Conservation (phyloP, 2,888 invertebrate genomes). For the Lasius fuliginosus region DNA sequence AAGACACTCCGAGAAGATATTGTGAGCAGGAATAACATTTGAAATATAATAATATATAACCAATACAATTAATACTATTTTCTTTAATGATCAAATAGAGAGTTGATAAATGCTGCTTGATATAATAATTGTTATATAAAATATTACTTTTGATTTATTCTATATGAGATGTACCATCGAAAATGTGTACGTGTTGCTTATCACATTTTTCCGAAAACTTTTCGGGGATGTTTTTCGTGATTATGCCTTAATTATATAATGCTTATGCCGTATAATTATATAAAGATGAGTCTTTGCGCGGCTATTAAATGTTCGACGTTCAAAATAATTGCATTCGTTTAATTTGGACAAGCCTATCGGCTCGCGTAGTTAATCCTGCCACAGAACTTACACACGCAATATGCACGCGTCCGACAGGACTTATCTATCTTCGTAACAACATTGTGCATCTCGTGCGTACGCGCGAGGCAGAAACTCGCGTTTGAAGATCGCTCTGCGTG, state of each 20-base stretch:
- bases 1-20: background rate
- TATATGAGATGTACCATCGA: background rate
- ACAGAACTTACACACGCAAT: constrained; percentile 28
- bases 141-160: background rate
- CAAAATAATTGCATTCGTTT: constrained; percentile 44
- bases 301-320: constrained; percentile 39
- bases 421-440: constrained; percentile 55
- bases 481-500: constrained; percentile 36
- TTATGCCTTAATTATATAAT: background rate
- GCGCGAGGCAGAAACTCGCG: constrained; percentile 1
- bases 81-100: background rate
- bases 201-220: background rate
- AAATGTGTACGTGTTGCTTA: background rate
- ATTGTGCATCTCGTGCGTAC: constrained; percentile 22
- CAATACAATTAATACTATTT: background rate
- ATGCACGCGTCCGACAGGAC: constrained; percentile 19
- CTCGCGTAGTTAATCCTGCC: constrained; percentile 41
- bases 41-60: background rate
- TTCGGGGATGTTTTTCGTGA: background rate
- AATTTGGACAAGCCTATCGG: constrained; percentile 36
- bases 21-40: background rate
- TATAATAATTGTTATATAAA: background rate
- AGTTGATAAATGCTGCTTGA: background rate
- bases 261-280: constrained; percentile 23
- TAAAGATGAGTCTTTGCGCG: constrained; percentile 4